Evolutionary conservation across 37 sponge, comb jelly and placozoan genomes (phyloP), one percentile per base, ranked within the genome.

Genomic region (Diacarnus erythraeanus): DNA sequence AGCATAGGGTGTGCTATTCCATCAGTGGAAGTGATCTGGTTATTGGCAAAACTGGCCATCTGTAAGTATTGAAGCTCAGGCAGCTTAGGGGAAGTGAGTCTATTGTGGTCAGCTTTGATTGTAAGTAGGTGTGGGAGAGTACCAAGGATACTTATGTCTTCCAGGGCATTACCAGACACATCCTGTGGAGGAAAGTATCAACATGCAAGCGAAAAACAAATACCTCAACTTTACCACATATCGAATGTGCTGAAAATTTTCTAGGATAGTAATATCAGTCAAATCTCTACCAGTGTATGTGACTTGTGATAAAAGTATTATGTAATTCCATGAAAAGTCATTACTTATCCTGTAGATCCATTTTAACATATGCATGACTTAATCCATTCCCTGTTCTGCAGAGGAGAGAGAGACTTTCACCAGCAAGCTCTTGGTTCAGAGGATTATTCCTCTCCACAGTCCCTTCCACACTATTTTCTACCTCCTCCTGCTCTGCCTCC

Each of bases 101-200:
- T 57, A 81, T 97, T 97, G 37, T 83, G 61, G 42, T 97, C 98
- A 25, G 94, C 98, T 34, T 95, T 92, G 20, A 97, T 64, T 0
- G 81, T 79, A 70, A 97, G 86, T 1, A 97, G 81, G 56, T 95
- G 84, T 34, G 91, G 78, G 1, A 97, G 80, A 26, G 58, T 69
- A 41, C 81, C 69, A 3, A 97, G 78, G 35, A 84, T 30, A 21
- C 91, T 79, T 18, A 97, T 87, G 64, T 95, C 96, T 5, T 38
- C 79, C 56, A 97, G 79, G 29, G 57, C 34, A 63, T 97, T 97
- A 26, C 74, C 82, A 20, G 95, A 97, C 21, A 97, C 47, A 77
- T 97, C 98, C 92, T 92, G 38, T 9, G 51, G 51, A 47, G 51
- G 51, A 6, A 15, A 12, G 10, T 47, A 47, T 6, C 12, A 6